Evolutionary conservation across 2,113 vertebrate genomes (phyloP).

Genomic region (Embiotoca jacksoni): DNA sequence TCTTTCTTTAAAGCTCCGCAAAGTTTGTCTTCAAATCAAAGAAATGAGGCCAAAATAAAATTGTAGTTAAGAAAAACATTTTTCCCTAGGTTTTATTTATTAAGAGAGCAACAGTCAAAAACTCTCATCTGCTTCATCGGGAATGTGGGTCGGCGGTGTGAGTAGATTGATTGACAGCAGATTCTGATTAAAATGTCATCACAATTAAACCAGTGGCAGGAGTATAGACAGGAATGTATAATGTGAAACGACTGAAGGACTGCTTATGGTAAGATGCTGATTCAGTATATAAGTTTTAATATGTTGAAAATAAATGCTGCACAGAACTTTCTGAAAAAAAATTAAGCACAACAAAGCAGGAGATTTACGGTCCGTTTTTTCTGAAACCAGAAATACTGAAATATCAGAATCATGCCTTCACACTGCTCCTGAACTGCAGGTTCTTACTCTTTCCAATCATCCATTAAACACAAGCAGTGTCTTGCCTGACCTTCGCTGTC

Average conservation of each 20-base stretch:
- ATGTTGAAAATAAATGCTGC: background rate
- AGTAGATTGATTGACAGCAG: background rate
- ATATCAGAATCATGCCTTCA: background rate
- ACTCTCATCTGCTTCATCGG: background rate
- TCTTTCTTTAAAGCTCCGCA: background rate
- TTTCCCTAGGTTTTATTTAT: background rate
- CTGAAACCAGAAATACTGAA: background rate
- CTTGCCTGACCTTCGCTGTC: constrained; percentile 10
- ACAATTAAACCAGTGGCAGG: background rate
- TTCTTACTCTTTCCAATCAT: background rate
- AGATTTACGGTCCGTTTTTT: background rate
- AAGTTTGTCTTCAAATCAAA: background rate
- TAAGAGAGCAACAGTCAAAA: background rate
- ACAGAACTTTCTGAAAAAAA: background rate
- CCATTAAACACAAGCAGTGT: background rate
- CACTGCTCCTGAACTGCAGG: background rate
- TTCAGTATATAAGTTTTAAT: background rate
- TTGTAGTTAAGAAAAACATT: too few species aligned
- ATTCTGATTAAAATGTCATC: background rate
- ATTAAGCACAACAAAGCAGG: background rate
- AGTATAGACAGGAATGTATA: background rate
- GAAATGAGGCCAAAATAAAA: background rate
- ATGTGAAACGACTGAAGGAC: background rate
- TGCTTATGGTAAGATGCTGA: background rate
- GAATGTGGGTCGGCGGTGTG: background rate